Evolutionary conservation across 1,140 invertebrate genomes (phyloP), one percentile per base, ranked within the genome.

Genomic region (Microplitis demolitor): DNA sequence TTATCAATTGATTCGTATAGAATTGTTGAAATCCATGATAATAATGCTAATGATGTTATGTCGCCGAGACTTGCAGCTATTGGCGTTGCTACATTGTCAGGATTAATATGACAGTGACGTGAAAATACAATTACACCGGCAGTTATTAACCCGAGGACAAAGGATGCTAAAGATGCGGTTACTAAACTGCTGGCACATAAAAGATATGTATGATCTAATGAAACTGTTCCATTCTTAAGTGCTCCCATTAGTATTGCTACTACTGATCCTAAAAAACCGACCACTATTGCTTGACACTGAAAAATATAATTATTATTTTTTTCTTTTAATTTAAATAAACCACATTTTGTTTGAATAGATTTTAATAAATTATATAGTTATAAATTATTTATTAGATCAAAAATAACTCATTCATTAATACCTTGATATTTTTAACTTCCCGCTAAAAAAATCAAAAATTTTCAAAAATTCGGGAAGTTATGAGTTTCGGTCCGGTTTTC

Each of bases 1-100:
- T 87, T 88, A 84, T 91, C 88, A 71, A 91, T 90, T 1, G 87
- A 81, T 68, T 89, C 82, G 80, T 91, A 92, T 5, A 93, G 85
- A 11, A 90, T 80, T 2, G 90, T 90, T 4, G 91, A 88, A 63
- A 94, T 90, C 83, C 89, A 91, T 4, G 93, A 90, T n/a, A 95
- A 86, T 14, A 95, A 83, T 0, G 91, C 89, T 14, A 96, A 82
- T 0, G 95, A 95, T 0, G 91, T 94, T 9, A 96, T 88, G 83
- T 96, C 95, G 1, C 95, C 95, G 8, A 97, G 88, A 83, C 93
- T 95, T 1, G 95, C 95, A 13, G 95, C 95, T 75, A 97, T 95
- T 5, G 96, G 96, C 0, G 95, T 96, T 4, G 95, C 94, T 2
- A 97, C 92, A 85, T 97, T 97, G 83, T 97, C 95, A 9, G 95